A percentile compares a stretch with the other conserved stretches of the same genome.
These are phyloP conservation scores for Sphaerophoria rueppellii DNA, from an alignment of 2,888 invertebrate genomes.

Conservation along the genomic window DNA sequence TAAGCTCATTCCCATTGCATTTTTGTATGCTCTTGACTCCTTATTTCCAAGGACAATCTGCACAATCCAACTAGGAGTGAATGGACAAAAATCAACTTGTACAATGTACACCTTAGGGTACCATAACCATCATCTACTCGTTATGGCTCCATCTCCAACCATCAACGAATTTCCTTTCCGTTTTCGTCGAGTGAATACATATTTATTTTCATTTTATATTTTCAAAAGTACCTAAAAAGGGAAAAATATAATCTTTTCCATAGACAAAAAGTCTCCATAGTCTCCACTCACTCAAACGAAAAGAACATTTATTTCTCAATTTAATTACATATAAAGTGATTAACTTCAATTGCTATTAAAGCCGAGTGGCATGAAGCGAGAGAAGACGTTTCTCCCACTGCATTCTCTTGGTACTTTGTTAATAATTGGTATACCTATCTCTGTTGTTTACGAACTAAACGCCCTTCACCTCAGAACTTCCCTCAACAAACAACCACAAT, in stretches of 20 bases:
- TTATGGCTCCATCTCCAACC: conserved; percentile 20
- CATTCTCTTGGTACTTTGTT: too few species aligned
- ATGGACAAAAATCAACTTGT: conserved; percentile 32
- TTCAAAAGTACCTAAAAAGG: conserved; percentile 21
- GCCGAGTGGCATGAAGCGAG: background rate
- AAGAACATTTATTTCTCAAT: conserved; percentile 71
- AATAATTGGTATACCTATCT: background rate
- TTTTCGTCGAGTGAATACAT: conserved; percentile 26
- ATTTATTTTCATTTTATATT: conserved; percentile 16
- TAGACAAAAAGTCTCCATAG: conserved; percentile 11
- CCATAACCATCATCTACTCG: conserved; percentile 61
- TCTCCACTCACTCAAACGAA: conserved; percentile 44
- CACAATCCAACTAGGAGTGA: background rate
- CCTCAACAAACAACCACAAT: background rate
- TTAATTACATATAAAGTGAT: conserved; percentile 72
- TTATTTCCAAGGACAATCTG: conserved; percentile 41
- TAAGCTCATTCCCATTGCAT: conserved; percentile 18
- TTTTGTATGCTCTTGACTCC: conserved; percentile 25
- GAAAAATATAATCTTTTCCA: conserved; percentile 22
- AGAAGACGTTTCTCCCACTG: background rate
- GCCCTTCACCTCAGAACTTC: background rate
- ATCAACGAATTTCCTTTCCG: conserved; percentile 33
- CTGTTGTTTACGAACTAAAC: background rate
- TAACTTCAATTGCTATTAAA: conserved; percentile 66
- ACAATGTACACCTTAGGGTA: conserved; percentile 36